A percentile compares a stretch with the other conserved stretches of the same genome.
phyloP scores from a whole-genome alignment of 2,888 invertebrate genomes.

The Meiosimyza platycephala region DNA sequence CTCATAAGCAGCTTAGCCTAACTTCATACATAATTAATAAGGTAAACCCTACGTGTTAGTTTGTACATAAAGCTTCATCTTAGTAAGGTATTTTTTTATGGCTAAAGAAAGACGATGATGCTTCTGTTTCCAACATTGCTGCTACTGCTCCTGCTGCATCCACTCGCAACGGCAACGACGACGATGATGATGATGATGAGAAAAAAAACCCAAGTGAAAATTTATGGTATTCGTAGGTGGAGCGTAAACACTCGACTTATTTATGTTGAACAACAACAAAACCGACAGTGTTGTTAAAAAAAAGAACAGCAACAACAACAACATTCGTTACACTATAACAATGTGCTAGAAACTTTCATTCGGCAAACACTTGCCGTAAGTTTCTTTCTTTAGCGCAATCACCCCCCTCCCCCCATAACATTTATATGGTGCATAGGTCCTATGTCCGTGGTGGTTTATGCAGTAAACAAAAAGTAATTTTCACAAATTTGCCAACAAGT shows the following conservation, averaged over 20 bases:
- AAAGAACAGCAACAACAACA: neutral
- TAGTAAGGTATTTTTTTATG: too few relatives aligned
- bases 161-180: neutral
- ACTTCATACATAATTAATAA: too few relatives aligned
- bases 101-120: too few relatives aligned
- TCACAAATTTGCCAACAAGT: conserved; percentile 65
- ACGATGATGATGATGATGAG: conserved; percentile 1
- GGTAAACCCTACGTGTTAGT: too few relatives aligned
- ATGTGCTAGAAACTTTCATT: too few relatives aligned
- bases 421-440: too few relatives aligned
- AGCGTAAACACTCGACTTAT: conserved; percentile 48
- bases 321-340: neutral
- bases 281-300: conserved; percentile 1
- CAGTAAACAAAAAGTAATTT: conserved; percentile 65
- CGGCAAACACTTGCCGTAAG: too few relatives aligned
- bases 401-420: neutral
- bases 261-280: conserved; percentile 44
- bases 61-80: too few relatives aligned
- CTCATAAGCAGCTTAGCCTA: too few relatives aligned
- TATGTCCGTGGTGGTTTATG: conserved; percentile 1
- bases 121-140: too few relatives aligned
- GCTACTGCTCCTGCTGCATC: neutral
- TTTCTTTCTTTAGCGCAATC: neutral
- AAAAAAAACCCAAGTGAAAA: conserved; percentile 29
- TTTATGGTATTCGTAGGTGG: conserved; percentile 40